phyloP scores from a whole-genome alignment of 2,888 invertebrate genomes.

The Chrysina gloriosa region DNA sequence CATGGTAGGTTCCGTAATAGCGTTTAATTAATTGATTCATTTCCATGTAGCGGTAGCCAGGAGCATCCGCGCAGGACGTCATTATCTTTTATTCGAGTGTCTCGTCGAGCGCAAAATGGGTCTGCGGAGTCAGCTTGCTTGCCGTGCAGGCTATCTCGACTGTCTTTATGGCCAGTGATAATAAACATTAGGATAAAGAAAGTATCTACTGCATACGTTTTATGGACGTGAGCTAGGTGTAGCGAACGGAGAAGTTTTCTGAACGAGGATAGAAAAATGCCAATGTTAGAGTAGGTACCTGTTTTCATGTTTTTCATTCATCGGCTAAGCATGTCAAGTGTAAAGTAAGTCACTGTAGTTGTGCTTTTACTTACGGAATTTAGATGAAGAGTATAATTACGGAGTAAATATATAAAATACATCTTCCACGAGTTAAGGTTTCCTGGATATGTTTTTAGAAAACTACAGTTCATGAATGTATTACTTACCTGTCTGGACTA shows the following conservation, averaged over 20 bases:
- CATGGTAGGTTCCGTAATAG: conserved; percentile 12
- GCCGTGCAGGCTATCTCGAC: conserved; percentile 4
- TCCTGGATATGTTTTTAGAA: too few relatives aligned
- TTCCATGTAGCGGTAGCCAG: conserved; percentile 7
- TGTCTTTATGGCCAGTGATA: background rate
- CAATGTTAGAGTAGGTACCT: too few relatives aligned
- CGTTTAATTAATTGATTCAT: conserved; percentile 26
- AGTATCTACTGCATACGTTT: conserved; percentile 8
- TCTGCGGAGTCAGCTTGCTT: conserved; percentile 9
- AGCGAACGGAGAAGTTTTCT: background rate
- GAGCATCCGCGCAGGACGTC: conserved; percentile 7
- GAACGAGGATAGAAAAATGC: background rate
- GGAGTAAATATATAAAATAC: too few relatives aligned
- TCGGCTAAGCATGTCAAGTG: too few relatives aligned
- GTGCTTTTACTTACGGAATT: too few relatives aligned
- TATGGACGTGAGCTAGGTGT: background rate
- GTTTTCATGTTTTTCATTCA: too few relatives aligned
- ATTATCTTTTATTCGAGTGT: conserved; percentile 30
- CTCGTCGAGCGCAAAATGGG: background rate
- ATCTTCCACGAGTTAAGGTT: too few relatives aligned
- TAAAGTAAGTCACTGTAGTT: too few relatives aligned
- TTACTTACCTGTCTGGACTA: too few relatives aligned
- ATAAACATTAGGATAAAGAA: conserved; percentile 6
- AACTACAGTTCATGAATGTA: too few relatives aligned
- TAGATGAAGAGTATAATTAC: too few relatives aligned